Base-by-base conservation (phyloP, 2,113 vertebrate species). In the Rhagologus leucostigma region DNA sequence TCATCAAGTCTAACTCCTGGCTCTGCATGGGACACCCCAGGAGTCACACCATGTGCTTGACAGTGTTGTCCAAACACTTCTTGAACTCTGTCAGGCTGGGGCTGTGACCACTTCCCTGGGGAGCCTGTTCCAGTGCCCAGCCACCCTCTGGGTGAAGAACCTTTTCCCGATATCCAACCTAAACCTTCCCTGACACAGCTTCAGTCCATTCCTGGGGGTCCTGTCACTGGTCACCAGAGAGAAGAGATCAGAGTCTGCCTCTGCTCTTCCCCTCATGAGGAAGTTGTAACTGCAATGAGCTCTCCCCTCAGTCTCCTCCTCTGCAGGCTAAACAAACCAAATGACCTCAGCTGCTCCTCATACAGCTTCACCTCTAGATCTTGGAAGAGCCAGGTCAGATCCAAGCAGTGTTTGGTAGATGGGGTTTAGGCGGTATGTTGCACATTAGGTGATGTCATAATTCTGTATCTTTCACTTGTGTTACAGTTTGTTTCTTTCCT, bases 31-130 rank as follows among this genome's bases (percentile, higher is more conserved):
- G 13, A 29, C 17, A 22, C 17, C 4, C 8, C 47, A 55, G 13
- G 46, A 53, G 1, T 69, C n/a, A 35, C 30, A 69, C 11, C 13
- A 27, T 16, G n/a, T 41, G 26, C 24, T 53, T 35, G n/a, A 22
- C 14, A 35, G 3, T 0, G 1, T 4, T 89, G 17, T 35, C 6
- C 14, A 35, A 27, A 60, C 0, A 0, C 14, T 19, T 41, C 7
- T 35, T 7, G 55, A 55, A 27, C 17, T 47, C 46, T 27, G 1
- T 19, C 26, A 35, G 24, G 9, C 17, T 67, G 3, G 4, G 62
- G n/a, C 39, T 68, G 11, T 68, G 53, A 18, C 21, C 3, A 0
- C 53, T 69, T 27, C 21, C 11, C 14, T 62, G 39, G n/a, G 21
- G 4, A 59, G 11, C 39, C 44, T 53, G 0, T 53, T 10, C 29